Evolutionary conservation across 2,113 vertebrate genomes (phyloP).

Genomic region (Phainopepla nitens): DNA sequence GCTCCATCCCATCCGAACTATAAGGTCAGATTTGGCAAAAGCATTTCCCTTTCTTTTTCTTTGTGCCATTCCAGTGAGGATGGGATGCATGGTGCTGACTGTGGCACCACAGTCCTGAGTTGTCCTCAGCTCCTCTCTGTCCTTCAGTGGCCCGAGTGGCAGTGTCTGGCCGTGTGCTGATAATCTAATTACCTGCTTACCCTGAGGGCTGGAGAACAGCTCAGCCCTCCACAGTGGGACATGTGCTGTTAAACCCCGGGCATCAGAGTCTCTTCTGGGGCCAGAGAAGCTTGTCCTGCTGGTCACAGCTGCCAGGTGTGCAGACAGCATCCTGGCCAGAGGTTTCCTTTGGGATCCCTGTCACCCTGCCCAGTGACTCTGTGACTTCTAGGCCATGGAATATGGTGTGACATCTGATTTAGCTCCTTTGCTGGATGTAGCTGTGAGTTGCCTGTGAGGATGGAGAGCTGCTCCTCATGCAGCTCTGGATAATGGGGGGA

Average conservation of each 20-base stretch:
- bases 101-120: not conserved
- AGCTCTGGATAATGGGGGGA: not conserved
- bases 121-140: not conserved
- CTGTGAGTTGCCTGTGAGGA: not conserved
- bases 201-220: not conserved
- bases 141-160: not conserved
- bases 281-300: not conserved
- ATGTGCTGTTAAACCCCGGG: not conserved
- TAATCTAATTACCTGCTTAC: conserved; percentile 50
- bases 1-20: not conserved
- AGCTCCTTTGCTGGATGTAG: not conserved
- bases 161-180: not conserved
- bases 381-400: not conserved
- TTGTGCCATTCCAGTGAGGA: not conserved
- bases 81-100: fast-evolving
- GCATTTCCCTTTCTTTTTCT: not conserved
- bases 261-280: not conserved
- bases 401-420: not conserved
- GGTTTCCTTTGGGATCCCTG: not conserved
- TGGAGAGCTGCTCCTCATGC: not conserved
- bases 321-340: not conserved
- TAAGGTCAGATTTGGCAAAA: not conserved
- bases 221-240: not conserved
- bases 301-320: not conserved
- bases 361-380: not conserved